Evolutionary conservation across 2,888 invertebrate genomes (phyloP).

Genomic region (Plutella xylostella): DNA sequence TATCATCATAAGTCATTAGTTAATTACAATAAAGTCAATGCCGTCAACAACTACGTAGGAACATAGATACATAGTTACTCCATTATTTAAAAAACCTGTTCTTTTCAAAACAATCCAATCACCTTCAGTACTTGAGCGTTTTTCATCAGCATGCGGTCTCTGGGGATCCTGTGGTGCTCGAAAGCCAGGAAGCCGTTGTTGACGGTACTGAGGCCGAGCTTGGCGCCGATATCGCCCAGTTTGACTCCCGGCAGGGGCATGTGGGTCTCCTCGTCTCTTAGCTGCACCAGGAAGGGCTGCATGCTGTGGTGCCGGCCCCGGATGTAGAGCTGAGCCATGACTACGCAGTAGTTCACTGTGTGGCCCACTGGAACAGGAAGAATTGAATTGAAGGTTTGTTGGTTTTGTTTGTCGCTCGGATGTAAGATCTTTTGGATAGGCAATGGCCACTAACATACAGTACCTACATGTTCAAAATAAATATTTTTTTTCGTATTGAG

Average conservation of each 20-base stretch:
- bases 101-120: too few relatives aligned
- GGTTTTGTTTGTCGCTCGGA: not conserved
- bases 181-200: conserved; percentile 96
- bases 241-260: conserved; percentile 87
- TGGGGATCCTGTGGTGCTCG: conserved; percentile 86
- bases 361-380: conserved; percentile 81
- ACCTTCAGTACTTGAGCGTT: conserved; percentile 82
- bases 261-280: conserved; percentile 91
- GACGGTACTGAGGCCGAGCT: conserved; percentile 88
- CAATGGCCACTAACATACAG: too few relatives aligned
- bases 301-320: conserved; percentile 85
- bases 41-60: too few relatives aligned
- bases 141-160: conserved; percentile 92
- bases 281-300: conserved; percentile 92
- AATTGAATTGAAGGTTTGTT: not conserved
- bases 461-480: too few relatives aligned
- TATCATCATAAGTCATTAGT: too few relatives aligned
- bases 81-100: too few relatives aligned
- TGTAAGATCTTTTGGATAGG: too few relatives aligned
- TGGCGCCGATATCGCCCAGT: conserved; percentile 94
- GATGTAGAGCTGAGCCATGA: conserved; percentile 91
- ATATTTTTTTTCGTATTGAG: too few relatives aligned
- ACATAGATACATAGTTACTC: too few relatives aligned
- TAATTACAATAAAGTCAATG: too few relatives aligned
- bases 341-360: conserved; percentile 89